Evolutionary conservation across 2,797 vertebrate genomes (phyloP).

Genomic region (Artibeus lituratus): DNA sequence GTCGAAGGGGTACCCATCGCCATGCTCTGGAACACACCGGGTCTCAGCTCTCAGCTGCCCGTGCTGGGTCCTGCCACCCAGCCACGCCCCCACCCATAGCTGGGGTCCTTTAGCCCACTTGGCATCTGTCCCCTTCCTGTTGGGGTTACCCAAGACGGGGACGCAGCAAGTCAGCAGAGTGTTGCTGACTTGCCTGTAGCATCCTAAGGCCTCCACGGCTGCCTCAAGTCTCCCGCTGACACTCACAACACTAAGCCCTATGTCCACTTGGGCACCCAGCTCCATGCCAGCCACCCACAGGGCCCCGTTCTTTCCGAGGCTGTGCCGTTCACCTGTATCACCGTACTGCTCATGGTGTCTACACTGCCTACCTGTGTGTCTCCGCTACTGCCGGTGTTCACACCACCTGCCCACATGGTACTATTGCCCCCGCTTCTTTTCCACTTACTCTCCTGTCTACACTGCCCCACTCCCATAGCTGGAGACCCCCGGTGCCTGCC

Average conservation of each 20-base stretch:
- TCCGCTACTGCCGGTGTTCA: not conserved
- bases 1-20: constrained; percentile 98
- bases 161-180: not conserved
- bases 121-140: not conserved
- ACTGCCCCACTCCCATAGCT: too few relatives aligned
- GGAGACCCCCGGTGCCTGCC: accelerated
- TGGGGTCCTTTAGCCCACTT: too few relatives aligned
- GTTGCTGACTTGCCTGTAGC: not conserved
- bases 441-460: not conserved
- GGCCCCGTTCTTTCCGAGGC: not conserved
- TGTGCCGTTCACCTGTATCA: not conserved
- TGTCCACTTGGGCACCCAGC: not conserved
- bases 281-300: accelerated
- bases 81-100: accelerated
- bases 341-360: accelerated
- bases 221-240: not conserved
- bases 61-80: accelerated
- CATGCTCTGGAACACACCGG: constrained; percentile 88
- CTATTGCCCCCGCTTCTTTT: accelerated
- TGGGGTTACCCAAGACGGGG: not conserved
- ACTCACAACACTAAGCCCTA: not conserved
- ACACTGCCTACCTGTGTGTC: not conserved
- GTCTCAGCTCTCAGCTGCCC: not conserved
- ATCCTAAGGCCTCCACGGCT: not conserved
- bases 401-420: accelerated